Evolutionary conservation across 2,113 vertebrate genomes (phyloP), one percentile per base, ranked within the genome.

Genomic region (Scytalopus superciliaris): DNA sequence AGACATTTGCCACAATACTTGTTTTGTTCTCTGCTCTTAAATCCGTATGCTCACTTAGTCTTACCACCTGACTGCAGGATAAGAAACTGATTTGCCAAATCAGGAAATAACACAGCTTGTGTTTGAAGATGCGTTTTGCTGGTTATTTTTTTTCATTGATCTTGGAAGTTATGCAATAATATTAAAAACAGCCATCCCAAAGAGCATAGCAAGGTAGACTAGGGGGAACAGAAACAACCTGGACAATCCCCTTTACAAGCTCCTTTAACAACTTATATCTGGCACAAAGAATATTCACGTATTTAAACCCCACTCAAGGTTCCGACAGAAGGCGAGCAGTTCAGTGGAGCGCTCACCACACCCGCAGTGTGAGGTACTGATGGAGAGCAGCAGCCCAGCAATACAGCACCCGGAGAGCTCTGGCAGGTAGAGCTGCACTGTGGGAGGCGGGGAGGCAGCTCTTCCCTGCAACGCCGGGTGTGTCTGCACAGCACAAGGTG

Each of bases 81-180:
- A 57, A 70, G 33, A 21, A 15, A 45, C 69, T 42, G 76, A 93
- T 94, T 90, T 92, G 23, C 42, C 69, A 81, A 72, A 94, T 81
- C 67, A 25, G 60, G 68, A 59, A 85, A 84, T 75, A 96, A 96
- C 45, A 42, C 50, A 81, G 69, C 66, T 92, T 89, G 52, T 82
- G 37, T 86, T 92, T 78, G 49, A 90, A 94, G 73, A 90, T 72
- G 47, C 45, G 50, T 79, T 92, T 90, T 92, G 24, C 35, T 83
- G 40, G 2, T 1, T 1, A 14, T 3, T 3, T 68, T 67, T 87
- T 74, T 45, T 67, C 21, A 73, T 64, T 94, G 53, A 49, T 93
- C 83, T 69, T 88, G 47, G 81, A 85, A 96, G 9, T 87, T 97
- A 94, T 70, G 52, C 76, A 94, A 94, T 82, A 91, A 42, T 80